Conservation (phyloP, 2,113 vertebrate genomes). For the Hymenochirus boettgeri region DNA sequence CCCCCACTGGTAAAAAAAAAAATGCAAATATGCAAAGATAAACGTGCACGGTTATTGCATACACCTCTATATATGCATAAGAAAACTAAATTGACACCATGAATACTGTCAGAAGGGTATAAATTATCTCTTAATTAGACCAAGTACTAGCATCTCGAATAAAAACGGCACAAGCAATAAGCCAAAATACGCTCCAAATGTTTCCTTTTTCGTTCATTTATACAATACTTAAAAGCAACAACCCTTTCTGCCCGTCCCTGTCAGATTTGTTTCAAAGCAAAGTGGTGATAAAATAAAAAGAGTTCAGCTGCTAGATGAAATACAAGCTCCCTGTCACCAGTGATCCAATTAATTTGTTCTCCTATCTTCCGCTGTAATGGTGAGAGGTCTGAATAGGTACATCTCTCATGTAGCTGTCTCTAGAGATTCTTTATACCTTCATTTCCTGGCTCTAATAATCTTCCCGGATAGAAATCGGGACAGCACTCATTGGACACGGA, state of each 20-base stretch:
- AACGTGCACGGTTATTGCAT: no score
- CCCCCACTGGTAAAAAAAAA: no score
- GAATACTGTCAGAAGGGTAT: no score
- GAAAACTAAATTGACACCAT: no score
- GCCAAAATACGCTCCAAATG: no score
- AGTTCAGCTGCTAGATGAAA: constrained; percentile 11
- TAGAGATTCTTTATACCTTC: constrained; percentile 25
- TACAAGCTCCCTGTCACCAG: constrained; percentile 2
- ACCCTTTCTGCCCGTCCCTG: neutral
- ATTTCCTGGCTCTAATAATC: constrained; percentile 23
- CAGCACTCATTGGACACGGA: constrained; percentile 13
- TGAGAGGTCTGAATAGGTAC: constrained; percentile 14
- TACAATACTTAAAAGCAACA: neutral
- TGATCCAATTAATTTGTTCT: constrained; percentile 8
- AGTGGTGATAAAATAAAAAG: constrained; percentile 3
- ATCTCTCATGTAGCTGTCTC: constrained; percentile 19
- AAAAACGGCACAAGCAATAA: no score
- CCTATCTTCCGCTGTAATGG: neutral
- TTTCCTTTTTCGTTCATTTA: neutral
- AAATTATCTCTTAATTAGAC: no score
- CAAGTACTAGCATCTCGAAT: no score
- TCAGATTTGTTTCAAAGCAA: neutral
- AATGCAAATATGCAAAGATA: neutral
- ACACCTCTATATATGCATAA: no score
- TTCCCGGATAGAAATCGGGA: constrained; percentile 26